A percentile compares a stretch with the other conserved stretches of the same genome.
Evolutionary conservation across 2,888 invertebrate genomes (phyloP).

Genomic region (Xanthia icteritia): DNA sequence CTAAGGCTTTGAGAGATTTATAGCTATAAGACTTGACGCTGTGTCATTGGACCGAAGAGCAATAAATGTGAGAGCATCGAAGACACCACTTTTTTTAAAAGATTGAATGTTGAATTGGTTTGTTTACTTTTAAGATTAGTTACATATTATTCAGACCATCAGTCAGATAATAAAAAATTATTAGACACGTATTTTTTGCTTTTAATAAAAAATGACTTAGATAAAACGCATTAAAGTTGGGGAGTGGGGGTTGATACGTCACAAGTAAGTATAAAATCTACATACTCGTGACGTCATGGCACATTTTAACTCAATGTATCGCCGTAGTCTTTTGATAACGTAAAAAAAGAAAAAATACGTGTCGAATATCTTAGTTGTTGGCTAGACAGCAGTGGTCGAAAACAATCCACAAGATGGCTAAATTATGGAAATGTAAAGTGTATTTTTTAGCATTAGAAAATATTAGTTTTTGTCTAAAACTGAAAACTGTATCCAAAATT

Average conservation of each 20-base stretch:
- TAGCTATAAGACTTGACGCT: slow-evolving; percentile 40
- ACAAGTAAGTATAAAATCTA: no score
- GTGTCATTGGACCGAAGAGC: slow-evolving; percentile 31
- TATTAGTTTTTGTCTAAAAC: not conserved
- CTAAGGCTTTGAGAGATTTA: slow-evolving; percentile 49
- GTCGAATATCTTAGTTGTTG: slow-evolving; percentile 3
- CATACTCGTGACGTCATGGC: no score
- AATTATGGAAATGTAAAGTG: not conserved
- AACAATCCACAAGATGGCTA: not conserved
- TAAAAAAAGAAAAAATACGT: no score
- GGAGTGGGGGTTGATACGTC: no score
- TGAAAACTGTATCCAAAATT: not conserved
- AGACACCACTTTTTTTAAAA: slow-evolving; percentile 47
- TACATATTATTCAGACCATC: no score
- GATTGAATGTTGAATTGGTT: slow-evolving; percentile 22
- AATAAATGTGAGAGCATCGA: slow-evolving; percentile 51
- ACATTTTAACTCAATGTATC: no score
- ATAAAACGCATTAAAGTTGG: no score
- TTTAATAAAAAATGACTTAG: no score
- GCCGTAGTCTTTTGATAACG: no score
- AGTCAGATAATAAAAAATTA: no score
- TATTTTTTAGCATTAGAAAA: not conserved
- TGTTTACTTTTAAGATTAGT: slow-evolving; percentile 42
- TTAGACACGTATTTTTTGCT: no score
- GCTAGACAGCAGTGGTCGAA: not conserved